Base-by-base conservation (phyloP, 2,797 vertebrate species). In the Echiichthys vipera region DNA sequence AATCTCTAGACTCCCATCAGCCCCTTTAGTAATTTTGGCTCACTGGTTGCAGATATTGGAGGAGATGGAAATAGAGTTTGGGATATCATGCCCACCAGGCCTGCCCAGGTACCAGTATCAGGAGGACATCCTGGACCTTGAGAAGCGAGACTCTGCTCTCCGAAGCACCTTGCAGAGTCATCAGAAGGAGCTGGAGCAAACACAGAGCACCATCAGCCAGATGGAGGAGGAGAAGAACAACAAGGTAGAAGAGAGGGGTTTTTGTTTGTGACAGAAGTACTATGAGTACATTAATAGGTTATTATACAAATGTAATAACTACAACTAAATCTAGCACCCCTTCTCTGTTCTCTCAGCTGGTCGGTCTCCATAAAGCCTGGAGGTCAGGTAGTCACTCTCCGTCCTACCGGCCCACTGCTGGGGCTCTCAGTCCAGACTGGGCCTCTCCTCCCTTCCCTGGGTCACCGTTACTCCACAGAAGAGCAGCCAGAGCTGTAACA, bases 151-250 rank as follows among this genome's bases (percentile, higher is more conserved):
- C 1, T 67, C 71, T n/a, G 85, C 74, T 11, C 85, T 95, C 29
- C 85, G 81, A 34, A 45, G 37, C 5, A 77, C 80, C 11, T 50
- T 94, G 27, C 87, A 81, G 40, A 84, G 29, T 66, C 89, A 84
- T 1, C 91, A 95, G 7, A 90, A 91, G n/a, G 96, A 96, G 69
- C 87, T 95, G 53, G 75, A 78, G n/a, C 88, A 25, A 27, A 78
- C 83, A 9, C 88, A 74, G 18, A 77, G 65, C 65, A 49, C 83
- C 0, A 74, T 96, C 69, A 56, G 17, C 39, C 88, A 66, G 4
- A 74, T 94, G 67, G 92, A 86, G 22, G 94, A 93, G 0, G 96
- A 97, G 49, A 95, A 94, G 12, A 93, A 93, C 65, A 93, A 96
- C 65, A 93, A 96, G 95, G 97, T 95, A 63, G 25, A 55, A 56